Evolutionary conservation across 2,797 vertebrate genomes (phyloP), one percentile per base, ranked within the genome.

Genomic region (Xenops minutus): DNA sequence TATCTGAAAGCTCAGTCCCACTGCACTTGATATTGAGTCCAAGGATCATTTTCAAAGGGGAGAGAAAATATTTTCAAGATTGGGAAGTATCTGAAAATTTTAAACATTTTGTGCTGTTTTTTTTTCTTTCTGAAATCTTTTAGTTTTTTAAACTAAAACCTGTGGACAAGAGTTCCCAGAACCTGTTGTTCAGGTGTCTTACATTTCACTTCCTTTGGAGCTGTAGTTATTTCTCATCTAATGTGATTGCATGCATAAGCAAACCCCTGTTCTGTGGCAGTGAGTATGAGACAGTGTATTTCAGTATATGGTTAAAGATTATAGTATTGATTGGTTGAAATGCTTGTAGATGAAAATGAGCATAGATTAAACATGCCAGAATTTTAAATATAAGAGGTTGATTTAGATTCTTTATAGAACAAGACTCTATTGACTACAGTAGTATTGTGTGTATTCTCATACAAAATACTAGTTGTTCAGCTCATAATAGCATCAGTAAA

Each of bases 11-110:
- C n/a, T 34, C 34, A 78, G n/a, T 16, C n/a, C 18, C 4, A 1
- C 21, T 46, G n/a, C 11, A 14, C 41, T 68, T 36, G 39, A 43
- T 74, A 44, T 29, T 0, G 0, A 85, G 3, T 36, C 19, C 37
- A 58, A 68, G 41, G 7, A 8, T 56, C 5, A 30, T 34, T 88
- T 85, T 67, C 34, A 19, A 89, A 89, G 24, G 2, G 2, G 2
- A 46, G 37, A 43, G 12, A 51, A 91, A 73, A 34, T 52, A 54
- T 64, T 52, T 13, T 5, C 58, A 51, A 29, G 26, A 32, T 49
- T 5, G 12, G 15, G 20, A 61, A n/a, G 52, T 43, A 56, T 7
- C 15, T 39, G 20, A n/a, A 66, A 32, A 46, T 17, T 29, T 36
- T 48, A 4, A 84, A 44, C 2, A 3, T 26, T 76, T 64, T 80